Conservation (phyloP, 2,888 invertebrate genomes). For the Acleris holmiana region DNA sequence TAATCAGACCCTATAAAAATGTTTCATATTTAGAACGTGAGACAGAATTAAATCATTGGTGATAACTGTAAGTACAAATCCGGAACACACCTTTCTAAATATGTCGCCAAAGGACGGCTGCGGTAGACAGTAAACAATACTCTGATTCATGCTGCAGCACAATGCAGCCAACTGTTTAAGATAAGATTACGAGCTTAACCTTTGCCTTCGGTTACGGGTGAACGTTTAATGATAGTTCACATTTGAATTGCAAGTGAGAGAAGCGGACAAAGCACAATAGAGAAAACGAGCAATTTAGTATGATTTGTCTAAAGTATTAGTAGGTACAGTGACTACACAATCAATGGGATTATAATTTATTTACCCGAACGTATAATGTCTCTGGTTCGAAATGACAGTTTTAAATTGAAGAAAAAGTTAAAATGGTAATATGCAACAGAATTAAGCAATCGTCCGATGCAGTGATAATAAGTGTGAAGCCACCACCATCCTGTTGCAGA, state of each 20-base stretch:
- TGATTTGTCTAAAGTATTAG: too few species aligned
- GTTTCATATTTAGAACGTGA: too few species aligned
- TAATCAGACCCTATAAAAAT: too few species aligned
- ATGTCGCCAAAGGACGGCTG: slow-evolving; percentile 49
- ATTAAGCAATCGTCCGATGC: slow-evolving; percentile 14
- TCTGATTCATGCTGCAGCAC: slow-evolving; percentile 61
- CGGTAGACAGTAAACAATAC: slow-evolving; percentile 61
- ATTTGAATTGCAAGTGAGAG: slow-evolving; percentile 6
- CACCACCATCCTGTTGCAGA: slow-evolving; percentile 45
- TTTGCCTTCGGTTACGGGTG: slow-evolving; percentile 36
- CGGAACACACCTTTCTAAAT: slow-evolving; percentile 55
- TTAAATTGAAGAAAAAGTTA: background rate
- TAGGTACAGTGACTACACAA: too few species aligned
- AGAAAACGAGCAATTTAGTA: background rate
- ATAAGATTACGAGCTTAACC: slow-evolving; percentile 50
- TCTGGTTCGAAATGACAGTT: too few species aligned
- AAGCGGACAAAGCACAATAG: slow-evolving; percentile 1
- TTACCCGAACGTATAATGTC: too few species aligned
- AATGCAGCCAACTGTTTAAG: slow-evolving; percentile 61
- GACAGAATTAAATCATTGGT: too few species aligned
- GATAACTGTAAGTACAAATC: slow-evolving; percentile 13
- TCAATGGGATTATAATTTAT: too few species aligned
- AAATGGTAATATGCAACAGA: background rate
- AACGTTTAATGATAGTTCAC: slow-evolving; percentile 39
- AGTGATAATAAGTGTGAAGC: slow-evolving; percentile 42